Percentiles rank a stretch among this genome's conserved stretches.
phyloP scores from a whole-genome alignment of 2,113 vertebrate genomes.

The Benitochromis conjunctus region DNA sequence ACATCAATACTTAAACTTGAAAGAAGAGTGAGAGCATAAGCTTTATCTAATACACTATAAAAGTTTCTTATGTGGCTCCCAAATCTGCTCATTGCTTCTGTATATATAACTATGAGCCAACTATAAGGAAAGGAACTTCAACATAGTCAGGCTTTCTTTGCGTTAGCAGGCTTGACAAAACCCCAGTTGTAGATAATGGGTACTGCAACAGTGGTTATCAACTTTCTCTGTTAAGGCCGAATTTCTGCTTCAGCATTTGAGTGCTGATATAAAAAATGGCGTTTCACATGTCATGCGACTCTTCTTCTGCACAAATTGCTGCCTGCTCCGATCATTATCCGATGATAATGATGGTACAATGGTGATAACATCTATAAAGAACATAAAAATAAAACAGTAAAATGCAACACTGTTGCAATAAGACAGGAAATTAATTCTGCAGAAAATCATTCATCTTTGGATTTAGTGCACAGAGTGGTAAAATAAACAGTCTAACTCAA shows the following conservation, averaged over 20 bases:
- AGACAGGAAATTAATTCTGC: background rate
- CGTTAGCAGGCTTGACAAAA: background rate
- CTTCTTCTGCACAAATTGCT: background rate
- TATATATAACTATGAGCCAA: background rate
- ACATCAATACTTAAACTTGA: background rate
- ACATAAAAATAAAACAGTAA: background rate
- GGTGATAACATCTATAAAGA: background rate
- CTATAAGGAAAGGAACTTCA: background rate
- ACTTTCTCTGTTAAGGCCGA: background rate
- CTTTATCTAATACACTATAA: background rate
- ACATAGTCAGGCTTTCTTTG: background rate
- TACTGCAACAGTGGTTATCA: background rate
- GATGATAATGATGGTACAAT: background rate
- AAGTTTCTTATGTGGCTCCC: background rate
- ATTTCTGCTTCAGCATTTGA: background rate
- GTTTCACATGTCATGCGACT: background rate
- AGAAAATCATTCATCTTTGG: background rate
- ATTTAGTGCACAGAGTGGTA: background rate
- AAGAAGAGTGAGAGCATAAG: background rate
- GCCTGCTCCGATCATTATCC: background rate
- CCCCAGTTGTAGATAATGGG: background rate
- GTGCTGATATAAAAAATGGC: background rate
- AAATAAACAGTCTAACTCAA: background rate
- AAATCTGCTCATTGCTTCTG: background rate
- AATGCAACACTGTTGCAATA: background rate